A percentile compares a stretch with the other conserved stretches of the same genome.
These are phyloP conservation scores for Pararge aegeria DNA, from an alignment of 1,140 invertebrate species.

Conservation along the genomic window DNA sequence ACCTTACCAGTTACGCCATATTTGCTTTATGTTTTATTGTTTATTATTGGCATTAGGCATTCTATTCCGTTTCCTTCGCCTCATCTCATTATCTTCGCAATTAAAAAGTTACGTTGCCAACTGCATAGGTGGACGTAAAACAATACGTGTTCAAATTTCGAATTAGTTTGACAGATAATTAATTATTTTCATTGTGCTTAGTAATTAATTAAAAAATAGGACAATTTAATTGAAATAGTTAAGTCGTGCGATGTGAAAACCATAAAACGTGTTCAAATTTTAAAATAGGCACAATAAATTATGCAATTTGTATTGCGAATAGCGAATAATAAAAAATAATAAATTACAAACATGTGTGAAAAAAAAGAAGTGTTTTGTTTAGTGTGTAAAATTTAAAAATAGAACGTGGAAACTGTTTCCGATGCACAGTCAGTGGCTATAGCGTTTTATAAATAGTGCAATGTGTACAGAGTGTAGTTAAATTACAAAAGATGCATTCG, in stretches of 20 bases:
- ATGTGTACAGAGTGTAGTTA: slow-evolving; percentile 4
- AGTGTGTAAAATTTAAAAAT: slow-evolving; percentile 9
- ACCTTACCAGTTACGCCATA: slow-evolving; percentile 54
- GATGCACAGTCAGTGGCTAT: slow-evolving; percentile 1
- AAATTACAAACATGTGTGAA: neutral
- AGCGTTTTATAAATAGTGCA: slow-evolving; percentile 6
- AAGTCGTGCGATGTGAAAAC: neutral
- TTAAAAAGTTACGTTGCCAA: neutral
- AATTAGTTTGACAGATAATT: neutral
- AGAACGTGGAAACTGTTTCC: neutral
- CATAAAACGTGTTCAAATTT: neutral
- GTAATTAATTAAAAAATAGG: too few relatives aligned
- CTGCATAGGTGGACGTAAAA: neutral
- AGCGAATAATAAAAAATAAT: neutral
- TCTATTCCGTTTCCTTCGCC: slow-evolving; percentile 9
- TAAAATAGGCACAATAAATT: neutral
- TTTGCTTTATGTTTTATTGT: slow-evolving; percentile 63
- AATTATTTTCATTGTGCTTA: too few relatives aligned
- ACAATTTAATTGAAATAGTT: too few relatives aligned
- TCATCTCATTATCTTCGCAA: neutral
- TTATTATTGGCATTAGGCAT: slow-evolving; percentile 38
- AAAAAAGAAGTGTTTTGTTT: slow-evolving; percentile 3
- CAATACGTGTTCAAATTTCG: neutral
- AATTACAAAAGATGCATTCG: neutral
- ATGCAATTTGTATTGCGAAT: neutral